Percentiles rank a stretch among this genome's conserved stretches.
Conservation (phyloP, 2,888 invertebrate species). For the Conchocele bisecta region DNA sequence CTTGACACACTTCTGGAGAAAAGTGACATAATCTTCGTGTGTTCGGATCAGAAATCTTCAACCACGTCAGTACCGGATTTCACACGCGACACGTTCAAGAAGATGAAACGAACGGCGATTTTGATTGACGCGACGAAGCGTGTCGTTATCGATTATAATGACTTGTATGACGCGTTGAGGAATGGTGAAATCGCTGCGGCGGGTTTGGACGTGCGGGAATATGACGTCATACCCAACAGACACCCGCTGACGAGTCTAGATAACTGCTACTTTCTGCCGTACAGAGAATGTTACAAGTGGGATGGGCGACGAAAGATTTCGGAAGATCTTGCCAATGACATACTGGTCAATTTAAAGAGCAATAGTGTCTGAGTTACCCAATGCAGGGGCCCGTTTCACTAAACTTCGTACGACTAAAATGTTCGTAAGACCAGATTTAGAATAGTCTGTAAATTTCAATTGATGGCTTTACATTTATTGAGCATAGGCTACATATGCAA, state of each 20-base stretch:
- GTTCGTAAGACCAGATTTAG: too few relatives aligned
- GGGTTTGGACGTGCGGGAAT: slow-evolving; percentile 93
- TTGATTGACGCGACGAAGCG: slow-evolving; percentile 93
- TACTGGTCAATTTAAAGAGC: too few relatives aligned
- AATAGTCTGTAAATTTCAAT: too few relatives aligned
- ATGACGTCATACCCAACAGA: slow-evolving; percentile 87
- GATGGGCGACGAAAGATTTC: slow-evolving; percentile 56
- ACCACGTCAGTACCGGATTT: slow-evolving; percentile 85
- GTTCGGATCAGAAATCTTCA: slow-evolving; percentile 90
- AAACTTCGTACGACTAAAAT: too few relatives aligned
- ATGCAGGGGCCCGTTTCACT: too few relatives aligned
- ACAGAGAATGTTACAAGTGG: slow-evolving; percentile 59
- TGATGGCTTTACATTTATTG: too few relatives aligned
- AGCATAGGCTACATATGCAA: too few relatives aligned
- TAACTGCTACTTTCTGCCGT: slow-evolving; percentile 92
- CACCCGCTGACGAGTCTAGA: slow-evolving; percentile 89
- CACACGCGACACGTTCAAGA: slow-evolving; percentile 88
- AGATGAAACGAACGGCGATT: slow-evolving; percentile 93
- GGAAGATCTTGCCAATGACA: slow-evolving; percentile 37
- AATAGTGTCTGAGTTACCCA: too few relatives aligned
- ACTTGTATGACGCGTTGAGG: slow-evolving; percentile 89
- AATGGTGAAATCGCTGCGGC: slow-evolving; percentile 90
- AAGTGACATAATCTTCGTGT: slow-evolving; percentile 94
- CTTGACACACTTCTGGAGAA: slow-evolving; percentile 88
- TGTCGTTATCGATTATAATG: slow-evolving; percentile 87